A percentile compares a stretch with the other conserved stretches of the same genome.
phyloP scores from a whole-genome alignment of 2,797 vertebrate genomes.

The Alectoris magna region DNA sequence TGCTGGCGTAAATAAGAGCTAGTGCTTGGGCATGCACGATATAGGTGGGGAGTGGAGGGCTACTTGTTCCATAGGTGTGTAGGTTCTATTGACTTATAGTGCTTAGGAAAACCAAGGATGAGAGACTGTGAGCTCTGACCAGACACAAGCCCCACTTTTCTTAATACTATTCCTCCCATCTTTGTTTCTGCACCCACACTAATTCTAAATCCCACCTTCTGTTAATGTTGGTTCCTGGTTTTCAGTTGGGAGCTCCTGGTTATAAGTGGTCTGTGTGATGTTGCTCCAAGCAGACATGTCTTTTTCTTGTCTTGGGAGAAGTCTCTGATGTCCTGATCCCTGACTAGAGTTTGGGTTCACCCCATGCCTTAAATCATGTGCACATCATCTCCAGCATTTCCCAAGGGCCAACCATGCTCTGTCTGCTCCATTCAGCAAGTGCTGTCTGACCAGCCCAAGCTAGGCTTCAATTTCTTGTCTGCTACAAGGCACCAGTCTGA shows the following conservation, averaged over 20 bases:
- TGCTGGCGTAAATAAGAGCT: neutral
- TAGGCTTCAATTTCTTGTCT: neutral
- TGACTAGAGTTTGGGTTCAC: neutral
- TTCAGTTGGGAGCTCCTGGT: neutral
- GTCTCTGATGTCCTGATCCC: neutral
- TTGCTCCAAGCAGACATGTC: neutral
- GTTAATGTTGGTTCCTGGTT: neutral
- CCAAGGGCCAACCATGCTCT: neutral
- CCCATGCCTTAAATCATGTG: accelerated
- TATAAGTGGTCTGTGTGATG: neutral
- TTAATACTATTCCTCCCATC: neutral
- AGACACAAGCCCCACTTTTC: neutral
- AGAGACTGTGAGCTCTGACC: neutral
- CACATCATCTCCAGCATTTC: neutral
- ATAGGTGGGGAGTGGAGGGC: neutral
- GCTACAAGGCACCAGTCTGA: neutral
- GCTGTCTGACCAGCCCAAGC: neutral
- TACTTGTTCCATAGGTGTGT: neutral
- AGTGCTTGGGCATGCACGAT: neutral
- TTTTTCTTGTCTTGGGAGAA: neutral
- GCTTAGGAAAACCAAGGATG: neutral
- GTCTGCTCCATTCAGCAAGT: neutral
- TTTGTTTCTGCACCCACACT: neutral
- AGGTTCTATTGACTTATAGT: neutral
- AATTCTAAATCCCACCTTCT: neutral